These are phyloP conservation scores for Onychostoma macrolepis DNA, from an alignment of 2,113 vertebrate species.

Conservation along the genomic window DNA sequence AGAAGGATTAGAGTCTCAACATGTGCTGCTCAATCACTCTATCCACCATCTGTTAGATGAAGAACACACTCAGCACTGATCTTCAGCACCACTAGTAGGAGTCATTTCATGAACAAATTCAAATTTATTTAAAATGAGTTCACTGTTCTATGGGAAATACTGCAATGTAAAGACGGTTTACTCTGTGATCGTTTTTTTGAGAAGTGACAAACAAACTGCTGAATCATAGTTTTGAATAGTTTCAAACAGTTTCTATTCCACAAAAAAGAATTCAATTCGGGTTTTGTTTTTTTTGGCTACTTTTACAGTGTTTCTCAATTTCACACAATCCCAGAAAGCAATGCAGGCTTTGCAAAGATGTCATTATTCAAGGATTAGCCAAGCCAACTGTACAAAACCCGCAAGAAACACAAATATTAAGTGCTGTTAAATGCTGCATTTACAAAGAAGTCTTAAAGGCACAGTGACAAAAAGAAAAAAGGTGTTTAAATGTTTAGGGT, in stretches of 20 bases:
- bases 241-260: neutral
- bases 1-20: slow-evolving; percentile 61
- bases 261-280: neutral
- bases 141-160: neutral
- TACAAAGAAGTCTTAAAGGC: neutral
- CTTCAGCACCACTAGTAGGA: neutral
- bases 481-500: neutral
- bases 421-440: neutral
- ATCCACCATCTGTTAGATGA: slow-evolving; percentile 67
- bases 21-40: slow-evolving; percentile 63
- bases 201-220: neutral
- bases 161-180: neutral
- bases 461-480: neutral
- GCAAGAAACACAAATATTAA: neutral
- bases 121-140: neutral
- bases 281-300: neutral
- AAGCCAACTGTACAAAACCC: neutral
- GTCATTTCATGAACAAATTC: neutral
- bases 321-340: neutral
- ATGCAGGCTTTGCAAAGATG: neutral
- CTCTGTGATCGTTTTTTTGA: neutral
- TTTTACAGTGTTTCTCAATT: neutral
- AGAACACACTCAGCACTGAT: slow-evolving; percentile 30
- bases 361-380: neutral
- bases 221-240: neutral